Base-by-base conservation (phyloP, 2,888 invertebrate species). In the Epiperipatus broadwayi region DNA sequence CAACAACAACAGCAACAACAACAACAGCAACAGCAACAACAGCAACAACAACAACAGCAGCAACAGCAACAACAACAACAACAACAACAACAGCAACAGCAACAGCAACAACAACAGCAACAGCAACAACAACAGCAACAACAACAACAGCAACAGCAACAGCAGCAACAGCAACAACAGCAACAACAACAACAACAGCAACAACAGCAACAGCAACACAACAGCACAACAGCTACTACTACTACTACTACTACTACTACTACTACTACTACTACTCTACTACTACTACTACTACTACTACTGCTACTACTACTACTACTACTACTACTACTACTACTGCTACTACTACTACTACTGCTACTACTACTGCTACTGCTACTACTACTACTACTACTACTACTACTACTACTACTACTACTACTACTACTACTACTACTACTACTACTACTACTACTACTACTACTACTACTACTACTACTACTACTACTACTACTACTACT, bases 361-460 rank as follows among this genome's bases (percentile, higher is more conserved):
- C 25, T 8, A n/a, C 25, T 8, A n/a, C 25, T 25, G 25, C 12
- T 25, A 5, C 4, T 27, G 33, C 19, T 29, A n/a, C 18, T 35
- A 33, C 33, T 8, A 25, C 25, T 8, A 25, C 25, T 8, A 25
- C 25, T 8, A 25, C 41, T 32, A 43, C 41, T 32, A 41, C 41
- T 32, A 41, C 41, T 32, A 43, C 41, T 18, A 41, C 41, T 41
- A 40, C 40, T 40, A 40, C 40, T 40, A 40, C 40, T 40, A 40
- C 40, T 41, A 41, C 40, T 41, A 40, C 40, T 41, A 40, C 40
- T 41, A 41, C 40, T 27, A 40, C 40, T 40, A 40, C 40, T 40
- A 40, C 40, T 40, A 40, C 40, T 40, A 40, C 40, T 40, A 40
- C 40, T 40, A 40, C 40, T 40, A 40, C 40, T 40, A 40, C 40